These are phyloP conservation scores for Trachymyrmex cornetzi DNA, from an alignment of 1,140 invertebrate species.

Conservation along the genomic window DNA sequence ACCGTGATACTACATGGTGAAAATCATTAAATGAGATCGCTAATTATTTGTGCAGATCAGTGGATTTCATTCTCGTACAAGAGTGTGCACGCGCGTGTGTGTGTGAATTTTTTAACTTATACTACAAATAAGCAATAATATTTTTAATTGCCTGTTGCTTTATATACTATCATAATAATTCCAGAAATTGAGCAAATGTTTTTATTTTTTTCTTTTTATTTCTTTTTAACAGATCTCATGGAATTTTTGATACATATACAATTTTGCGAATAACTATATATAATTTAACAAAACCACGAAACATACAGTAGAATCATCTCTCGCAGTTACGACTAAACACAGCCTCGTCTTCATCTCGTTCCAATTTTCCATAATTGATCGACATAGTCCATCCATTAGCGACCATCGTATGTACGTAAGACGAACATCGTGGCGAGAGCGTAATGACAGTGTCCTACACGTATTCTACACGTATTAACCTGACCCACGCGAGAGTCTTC, in stretches of 20 bases:
- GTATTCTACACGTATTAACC: constrained; percentile 35
- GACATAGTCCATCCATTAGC: constrained; percentile 53
- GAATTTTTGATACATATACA: neutral
- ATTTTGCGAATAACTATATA: neutral
- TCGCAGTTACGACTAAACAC: neutral
- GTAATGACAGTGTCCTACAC: constrained; percentile 18
- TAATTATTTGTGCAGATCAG: constrained; percentile 23
- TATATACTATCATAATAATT: neutral
- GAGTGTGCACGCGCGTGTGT: neutral
- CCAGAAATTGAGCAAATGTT: neutral
- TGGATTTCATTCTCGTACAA: neutral
- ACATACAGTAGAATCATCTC: neutral
- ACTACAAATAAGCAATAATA: neutral
- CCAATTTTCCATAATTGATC: constrained; percentile 24
- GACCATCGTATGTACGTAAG: neutral
- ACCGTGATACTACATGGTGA: neutral
- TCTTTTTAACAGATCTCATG: neutral
- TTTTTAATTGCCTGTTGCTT: neutral
- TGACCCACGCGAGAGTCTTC: neutral
- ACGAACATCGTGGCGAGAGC: neutral
- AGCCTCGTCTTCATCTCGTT: neutral
- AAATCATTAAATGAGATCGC: neutral
- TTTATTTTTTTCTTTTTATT: neutral
- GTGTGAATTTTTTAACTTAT: neutral
- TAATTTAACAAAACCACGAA: neutral